Evolutionary conservation across 30 jellyfish, hydroid and myxozoan genomes (phyloP).

Genomic region (Catostylus mosaicus): DNA sequence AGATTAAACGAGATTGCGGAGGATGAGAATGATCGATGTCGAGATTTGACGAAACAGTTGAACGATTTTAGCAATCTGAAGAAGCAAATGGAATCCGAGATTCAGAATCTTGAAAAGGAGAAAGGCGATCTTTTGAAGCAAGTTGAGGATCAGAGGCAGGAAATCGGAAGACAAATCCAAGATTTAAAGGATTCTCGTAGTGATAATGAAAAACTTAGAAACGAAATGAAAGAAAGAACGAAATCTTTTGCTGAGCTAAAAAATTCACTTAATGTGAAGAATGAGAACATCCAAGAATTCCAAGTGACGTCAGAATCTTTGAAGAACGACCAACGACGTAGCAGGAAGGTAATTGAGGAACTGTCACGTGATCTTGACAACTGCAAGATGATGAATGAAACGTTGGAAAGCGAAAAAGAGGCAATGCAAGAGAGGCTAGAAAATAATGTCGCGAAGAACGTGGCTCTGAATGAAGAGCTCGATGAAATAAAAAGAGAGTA

Average conservation of each 20-base stretch:
- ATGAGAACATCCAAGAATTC: slow-evolving; percentile 24
- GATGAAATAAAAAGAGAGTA: slow-evolving; percentile 9
- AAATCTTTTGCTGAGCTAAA: not conserved
- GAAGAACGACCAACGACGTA: slow-evolving; percentile 30
- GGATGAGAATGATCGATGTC: slow-evolving; percentile 61
- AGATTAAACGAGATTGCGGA: slow-evolving; percentile 45
- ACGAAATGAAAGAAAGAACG: slow-evolving; percentile 39
- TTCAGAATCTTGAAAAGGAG: slow-evolving; percentile 37
- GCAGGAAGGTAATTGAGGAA: slow-evolving; percentile 28
- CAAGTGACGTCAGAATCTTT: slow-evolving; percentile 27
- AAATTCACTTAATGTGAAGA: slow-evolving; percentile 11
- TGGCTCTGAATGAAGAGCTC: slow-evolving; percentile 9
- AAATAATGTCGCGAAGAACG: slow-evolving; percentile 20
- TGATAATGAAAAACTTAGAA: slow-evolving; percentile 19
- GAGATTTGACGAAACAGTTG: slow-evolving; percentile 54
- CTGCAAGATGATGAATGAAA: not conserved
- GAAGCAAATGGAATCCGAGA: slow-evolving; percentile 40
- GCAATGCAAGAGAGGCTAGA: slow-evolving; percentile 61
- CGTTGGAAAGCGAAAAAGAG: slow-evolving; percentile 48
- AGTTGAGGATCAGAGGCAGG: slow-evolving; percentile 29
- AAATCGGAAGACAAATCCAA: slow-evolving; percentile 30
- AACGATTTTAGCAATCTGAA: slow-evolving; percentile 25
- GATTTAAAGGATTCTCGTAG: slow-evolving; percentile 50
- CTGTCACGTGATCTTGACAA: slow-evolving; percentile 36
- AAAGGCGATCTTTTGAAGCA: slow-evolving; percentile 43